A percentile compares a stretch with the other conserved stretches of the same genome.
These are phyloP conservation scores for Scomber scombrus DNA, from an alignment of 2,113 vertebrate species.

Conservation along the genomic window DNA sequence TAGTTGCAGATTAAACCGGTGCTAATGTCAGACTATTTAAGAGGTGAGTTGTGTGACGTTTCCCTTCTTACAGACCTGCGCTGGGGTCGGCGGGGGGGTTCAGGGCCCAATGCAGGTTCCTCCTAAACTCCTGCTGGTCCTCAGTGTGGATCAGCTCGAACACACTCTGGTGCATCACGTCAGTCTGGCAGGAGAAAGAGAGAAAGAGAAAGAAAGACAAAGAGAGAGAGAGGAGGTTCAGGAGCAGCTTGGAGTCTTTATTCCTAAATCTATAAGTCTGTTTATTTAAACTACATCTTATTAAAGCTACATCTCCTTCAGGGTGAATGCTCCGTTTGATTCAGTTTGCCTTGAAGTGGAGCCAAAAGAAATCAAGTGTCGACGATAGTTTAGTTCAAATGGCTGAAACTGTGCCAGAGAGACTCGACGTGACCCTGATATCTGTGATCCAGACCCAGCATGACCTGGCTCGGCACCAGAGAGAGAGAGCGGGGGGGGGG, in stretches of 20 bases:
- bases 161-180: slow-evolving; percentile 89
- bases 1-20: no score
- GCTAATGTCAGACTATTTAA: no score
- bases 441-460: slow-evolving; percentile 22
- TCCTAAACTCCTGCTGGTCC: slow-evolving; percentile 88
- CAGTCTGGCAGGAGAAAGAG: slow-evolving; percentile 77
- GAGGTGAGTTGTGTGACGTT: no score
- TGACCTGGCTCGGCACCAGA: slow-evolving; percentile 43
- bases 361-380: slow-evolving; percentile 69
- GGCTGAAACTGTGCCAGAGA: slow-evolving; percentile 35
- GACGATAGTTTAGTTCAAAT: slow-evolving; percentile 29
- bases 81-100: slow-evolving; percentile 65
- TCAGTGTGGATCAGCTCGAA: slow-evolving; percentile 89
- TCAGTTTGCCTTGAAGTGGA: slow-evolving; percentile 55
- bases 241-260: no score
- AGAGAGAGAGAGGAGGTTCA: no score
- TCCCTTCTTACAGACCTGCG: slow-evolving; percentile 58
- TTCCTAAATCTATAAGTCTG: no score
- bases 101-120: slow-evolving; percentile 88
- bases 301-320: no score
- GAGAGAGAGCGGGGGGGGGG: slow-evolving; percentile 9
- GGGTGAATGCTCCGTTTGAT: slow-evolving; percentile 48
- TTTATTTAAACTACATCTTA: no score
- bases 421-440: slow-evolving; percentile 36
- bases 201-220: no score